Percentiles rank a stretch among this genome's conserved stretches.
Conservation (phyloP, 2,888 invertebrate species). For the Hecatera dysodea region DNA sequence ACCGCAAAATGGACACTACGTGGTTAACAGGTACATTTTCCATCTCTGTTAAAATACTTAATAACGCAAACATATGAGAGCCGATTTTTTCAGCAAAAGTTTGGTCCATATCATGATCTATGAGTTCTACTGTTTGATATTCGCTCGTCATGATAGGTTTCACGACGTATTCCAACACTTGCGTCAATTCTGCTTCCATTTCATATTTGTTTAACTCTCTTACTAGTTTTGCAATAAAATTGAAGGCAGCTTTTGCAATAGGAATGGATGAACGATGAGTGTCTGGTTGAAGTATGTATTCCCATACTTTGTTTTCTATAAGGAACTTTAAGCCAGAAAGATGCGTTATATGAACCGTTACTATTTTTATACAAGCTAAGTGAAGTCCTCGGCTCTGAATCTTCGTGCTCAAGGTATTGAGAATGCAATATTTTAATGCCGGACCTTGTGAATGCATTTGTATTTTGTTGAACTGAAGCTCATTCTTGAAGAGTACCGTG, state of each 20-base stretch:
- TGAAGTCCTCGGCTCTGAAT: conserved; percentile 56
- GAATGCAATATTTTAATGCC: conserved; percentile 51
- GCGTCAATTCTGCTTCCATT: conserved; percentile 65
- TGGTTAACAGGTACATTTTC: conserved; percentile 62
- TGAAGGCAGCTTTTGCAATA: conserved; percentile 61
- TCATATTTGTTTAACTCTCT: conserved; percentile 69
- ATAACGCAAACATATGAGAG: conserved; percentile 58
- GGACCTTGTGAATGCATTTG: conserved; percentile 60
- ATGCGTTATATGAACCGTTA: conserved; percentile 64
- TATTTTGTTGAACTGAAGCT: conserved; percentile 72
- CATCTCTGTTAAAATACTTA: conserved; percentile 62
- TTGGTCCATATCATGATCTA: conserved; percentile 64
- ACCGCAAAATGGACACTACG: conserved; percentile 58
- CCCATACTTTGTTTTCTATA: conserved; percentile 66
- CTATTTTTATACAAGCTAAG: conserved; percentile 63
- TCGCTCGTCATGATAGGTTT: conserved; percentile 64
- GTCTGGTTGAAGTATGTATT: conserved; percentile 51
- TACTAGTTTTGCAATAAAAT: conserved; percentile 67
- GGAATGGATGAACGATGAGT: conserved; percentile 53
- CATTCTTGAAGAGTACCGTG: conserved; percentile 69
- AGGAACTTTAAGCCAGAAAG: conserved; percentile 67
- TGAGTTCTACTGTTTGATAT: conserved; percentile 53
- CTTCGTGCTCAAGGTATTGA: conserved; percentile 45
- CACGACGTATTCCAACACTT: conserved; percentile 65
- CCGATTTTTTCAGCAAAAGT: conserved; percentile 59